Base-by-base conservation (phyloP, 2,888 invertebrate species). In the Oscheius sp. region DNA sequence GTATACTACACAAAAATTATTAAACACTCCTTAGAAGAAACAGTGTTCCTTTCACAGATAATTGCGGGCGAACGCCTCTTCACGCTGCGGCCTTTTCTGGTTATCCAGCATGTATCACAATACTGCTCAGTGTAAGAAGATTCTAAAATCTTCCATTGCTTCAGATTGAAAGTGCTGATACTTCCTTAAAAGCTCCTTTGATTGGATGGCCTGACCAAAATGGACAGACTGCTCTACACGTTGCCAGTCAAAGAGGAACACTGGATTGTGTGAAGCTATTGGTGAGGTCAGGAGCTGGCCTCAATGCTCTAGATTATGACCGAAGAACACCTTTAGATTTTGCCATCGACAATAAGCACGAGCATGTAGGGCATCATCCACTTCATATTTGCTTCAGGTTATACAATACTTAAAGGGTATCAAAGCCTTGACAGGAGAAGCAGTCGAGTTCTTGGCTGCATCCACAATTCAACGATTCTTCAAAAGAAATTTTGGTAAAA, bases 51-150 rank as follows among this genome's bases (percentile, higher is more conserved):
- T 59, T 72, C 1, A 67, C 65, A 1, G 82, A 84, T 50, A 51
- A 65, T 6, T 65, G 73, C 8, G 77, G 74, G 20, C 74, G 80
- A 41, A 83, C 84, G 0, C 78, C 82, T 1, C 65, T 84, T 0
- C 84, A 84, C 66, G 82, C 82, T 2, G 81, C 84, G 6, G 84
- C 82, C 2, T 80, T 80, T 61, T 78, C 81, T 4, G 82, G 82
- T 3, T 80, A 71, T 8, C 68, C 80, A 0, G 77, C 80, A 9
- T 85, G 84, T 66, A 78, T 83, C 14, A 73, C 73, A 24, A 71
- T 77, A 2, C 45, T 83, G 24, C 57, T 82, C 12, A 67, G 72
- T 62, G 80, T 80, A 47, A 9, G 57, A 14, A 26, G 1, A 26
- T 24, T 6, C 12, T 2, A 20, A 45, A 20, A 45, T 8, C 26